Evolutionary conservation across 2,113 vertebrate genomes (phyloP), one percentile per base, ranked within the genome.

Genomic region (Trachemys scripta): DNA sequence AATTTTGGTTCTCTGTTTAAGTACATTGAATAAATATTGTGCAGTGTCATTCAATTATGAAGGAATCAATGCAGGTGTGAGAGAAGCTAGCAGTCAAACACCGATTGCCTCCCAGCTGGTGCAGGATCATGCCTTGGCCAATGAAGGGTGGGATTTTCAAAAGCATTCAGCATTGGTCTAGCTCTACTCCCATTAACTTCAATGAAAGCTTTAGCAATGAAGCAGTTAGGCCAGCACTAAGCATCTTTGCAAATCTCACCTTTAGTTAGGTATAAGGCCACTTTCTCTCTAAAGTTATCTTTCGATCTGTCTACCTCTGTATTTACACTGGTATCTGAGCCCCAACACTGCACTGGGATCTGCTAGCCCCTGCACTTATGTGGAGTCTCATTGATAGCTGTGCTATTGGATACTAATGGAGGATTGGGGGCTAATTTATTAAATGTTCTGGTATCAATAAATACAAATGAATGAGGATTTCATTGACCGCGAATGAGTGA

Each of bases 81-180:
- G 38, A 69, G 5, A 12, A 87, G 42, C 5, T 7, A 57, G 20
- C 42, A 47, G 29, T 87, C n/a, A 78, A 78, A 22, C 54, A 22
- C 27, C 29, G 8, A 16, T 53, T 94, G 10, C 9, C 13, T 80
- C 92, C 27, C 35, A 20, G 5, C 51, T 88, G 9, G 72, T 80
- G 1, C 81, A 45, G 51, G 10, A 82, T 56, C 50, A 25, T 54
- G 22, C 14, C 31, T 25, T 51, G 56, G 88, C 25, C 35, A 89
- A 80, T 10, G n/a, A 88, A 53, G 45, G 85, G 8, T 3, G 0
- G 0, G 51, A 2, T 53, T 80, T 82, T 50, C 35, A 50, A 51
- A 24, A 3, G 0, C 80, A 13, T 38, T 45, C 0, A 0, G 88
- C 49, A 19, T 20, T 54, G 45, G 11, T 78, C 2, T 80, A 72